Conservation (phyloP, 1,140 invertebrate species). For the Geopemphigus sp. region DNA sequence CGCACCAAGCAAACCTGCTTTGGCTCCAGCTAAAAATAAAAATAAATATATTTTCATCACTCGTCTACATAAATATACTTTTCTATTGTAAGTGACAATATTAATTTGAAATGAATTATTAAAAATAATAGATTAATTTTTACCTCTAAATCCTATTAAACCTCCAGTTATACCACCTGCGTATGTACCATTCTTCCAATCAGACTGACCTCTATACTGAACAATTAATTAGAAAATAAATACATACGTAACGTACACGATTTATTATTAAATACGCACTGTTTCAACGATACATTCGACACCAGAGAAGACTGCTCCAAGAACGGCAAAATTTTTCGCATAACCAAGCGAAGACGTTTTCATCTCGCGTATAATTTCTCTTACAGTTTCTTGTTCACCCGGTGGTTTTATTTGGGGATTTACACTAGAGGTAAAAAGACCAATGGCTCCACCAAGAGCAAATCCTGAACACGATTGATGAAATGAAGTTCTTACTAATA, state of each 20-base stretch:
- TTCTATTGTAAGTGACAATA: slow-evolving; percentile 13
- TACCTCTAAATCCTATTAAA: slow-evolving; percentile 89
- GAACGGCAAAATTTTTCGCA: slow-evolving; percentile 95
- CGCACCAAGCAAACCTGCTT: slow-evolving; percentile 87
- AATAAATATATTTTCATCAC: slow-evolving; percentile 29
- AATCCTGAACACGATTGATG: slow-evolving; percentile 66
- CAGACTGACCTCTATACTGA: slow-evolving; percentile 85
- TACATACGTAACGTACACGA: neutral
- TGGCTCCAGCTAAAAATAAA: slow-evolving; percentile 74
- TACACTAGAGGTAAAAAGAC: slow-evolving; percentile 91
- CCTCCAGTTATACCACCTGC: slow-evolving; percentile 92
- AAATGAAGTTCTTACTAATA: slow-evolving; percentile 50
- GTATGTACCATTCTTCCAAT: slow-evolving; percentile 95
- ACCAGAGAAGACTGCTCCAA: slow-evolving; percentile 89
- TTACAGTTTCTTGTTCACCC: slow-evolving; percentile 75
- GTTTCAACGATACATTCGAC: slow-evolving; percentile 91
- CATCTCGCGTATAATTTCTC: slow-evolving; percentile 88
- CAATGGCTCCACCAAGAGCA: slow-evolving; percentile 88
- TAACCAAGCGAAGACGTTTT: slow-evolving; percentile 84
- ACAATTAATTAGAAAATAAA: slow-evolving; percentile 53
- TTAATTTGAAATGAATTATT: neutral
- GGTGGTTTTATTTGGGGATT: slow-evolving; percentile 64
- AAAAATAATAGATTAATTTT: slow-evolving; percentile 10
- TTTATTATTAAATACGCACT: slow-evolving; percentile 58
- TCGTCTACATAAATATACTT: neutral